phyloP scores from a whole-genome alignment of 2,113 vertebrate genomes.

The Cynoglossus semilaevis region DNA sequence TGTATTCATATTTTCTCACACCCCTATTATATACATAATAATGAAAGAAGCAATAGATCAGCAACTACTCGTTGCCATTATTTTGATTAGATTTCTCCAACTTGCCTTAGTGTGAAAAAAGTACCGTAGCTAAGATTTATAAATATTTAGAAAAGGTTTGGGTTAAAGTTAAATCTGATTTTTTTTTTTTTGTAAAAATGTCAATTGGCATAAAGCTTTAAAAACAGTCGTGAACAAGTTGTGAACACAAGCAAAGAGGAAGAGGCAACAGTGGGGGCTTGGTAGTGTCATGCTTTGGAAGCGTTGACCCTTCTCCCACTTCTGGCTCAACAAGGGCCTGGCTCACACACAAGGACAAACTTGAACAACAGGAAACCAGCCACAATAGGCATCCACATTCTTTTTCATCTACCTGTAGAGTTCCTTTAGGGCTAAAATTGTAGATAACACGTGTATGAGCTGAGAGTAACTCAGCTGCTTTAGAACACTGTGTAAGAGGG shows the following conservation, averaged over 20 bases:
- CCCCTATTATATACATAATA: no score
- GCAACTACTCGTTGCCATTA: no score
- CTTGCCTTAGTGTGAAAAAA: no score
- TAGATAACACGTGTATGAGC: no score
- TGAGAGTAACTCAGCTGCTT: no score
- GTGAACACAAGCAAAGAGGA: constrained; percentile 19
- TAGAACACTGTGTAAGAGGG: no score
- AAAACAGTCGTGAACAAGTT: constrained; percentile 43
- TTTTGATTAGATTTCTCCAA: no score
- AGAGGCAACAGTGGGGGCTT: constrained; percentile 9
- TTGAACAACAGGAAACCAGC: constrained; percentile 66
- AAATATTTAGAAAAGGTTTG: no score
- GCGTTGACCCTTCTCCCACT: constrained; percentile 50
- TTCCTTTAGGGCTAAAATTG: constrained; percentile 18
- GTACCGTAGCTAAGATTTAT: no score
- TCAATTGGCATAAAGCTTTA: constrained; percentile 16
- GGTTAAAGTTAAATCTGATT: no score
- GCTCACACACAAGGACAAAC: constrained; percentile 30
- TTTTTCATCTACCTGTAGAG: constrained; percentile 7
- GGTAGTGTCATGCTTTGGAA: not conserved
- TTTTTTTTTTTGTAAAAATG: not conserved
- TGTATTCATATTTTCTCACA: no score
- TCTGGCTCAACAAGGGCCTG: constrained; percentile 23
- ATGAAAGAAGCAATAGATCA: no score
- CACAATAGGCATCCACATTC: constrained; percentile 59